These are phyloP conservation scores for Agelas oroides DNA, from an alignment of 37 sponge, comb jelly and placozoan genomes.

Conservation along the genomic window DNA sequence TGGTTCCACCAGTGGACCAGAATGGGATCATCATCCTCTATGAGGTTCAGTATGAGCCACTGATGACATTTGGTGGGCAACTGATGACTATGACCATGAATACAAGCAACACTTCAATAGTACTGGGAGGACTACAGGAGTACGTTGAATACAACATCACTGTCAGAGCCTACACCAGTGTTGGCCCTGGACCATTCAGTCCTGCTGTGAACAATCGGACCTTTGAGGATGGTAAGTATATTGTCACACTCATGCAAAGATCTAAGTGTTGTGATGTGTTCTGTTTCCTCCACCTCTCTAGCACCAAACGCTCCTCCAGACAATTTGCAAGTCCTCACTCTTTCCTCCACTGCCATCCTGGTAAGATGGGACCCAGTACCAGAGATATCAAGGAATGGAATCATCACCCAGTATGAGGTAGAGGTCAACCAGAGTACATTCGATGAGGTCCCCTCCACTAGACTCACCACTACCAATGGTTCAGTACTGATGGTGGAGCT, in stretches of 20 bases:
- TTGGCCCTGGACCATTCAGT: slow-evolving; percentile 24
- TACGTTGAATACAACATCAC: slow-evolving; percentile 29
- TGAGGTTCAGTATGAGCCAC: neutral
- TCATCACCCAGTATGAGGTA: slow-evolving; percentile 25
- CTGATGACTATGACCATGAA: too few relatives aligned
- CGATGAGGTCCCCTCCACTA: neutral
- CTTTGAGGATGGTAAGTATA: slow-evolving; percentile 13
- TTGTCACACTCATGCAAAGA: too few relatives aligned
- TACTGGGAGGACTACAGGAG: slow-evolving; percentile 1
- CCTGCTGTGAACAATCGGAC: neutral
- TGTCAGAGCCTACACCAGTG: slow-evolving; percentile 10
- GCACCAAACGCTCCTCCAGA: slow-evolving; percentile 31
- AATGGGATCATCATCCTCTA: slow-evolving; percentile 29
- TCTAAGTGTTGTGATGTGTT: too few relatives aligned
- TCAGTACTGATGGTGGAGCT: neutral
- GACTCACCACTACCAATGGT: neutral
- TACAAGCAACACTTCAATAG: too few relatives aligned
- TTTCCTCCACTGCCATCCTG: slow-evolving; percentile 5
- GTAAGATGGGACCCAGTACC: slow-evolving; percentile 12
- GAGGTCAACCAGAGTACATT: neutral
- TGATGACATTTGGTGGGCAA: too few relatives aligned
- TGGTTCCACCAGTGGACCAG: neutral
- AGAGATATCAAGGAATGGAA: slow-evolving; percentile 13
- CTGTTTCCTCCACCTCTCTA: neutral
- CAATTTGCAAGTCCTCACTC: neutral